Base-by-base conservation (phyloP, 2,113 vertebrate species). In the Hassar affinis region DNA sequence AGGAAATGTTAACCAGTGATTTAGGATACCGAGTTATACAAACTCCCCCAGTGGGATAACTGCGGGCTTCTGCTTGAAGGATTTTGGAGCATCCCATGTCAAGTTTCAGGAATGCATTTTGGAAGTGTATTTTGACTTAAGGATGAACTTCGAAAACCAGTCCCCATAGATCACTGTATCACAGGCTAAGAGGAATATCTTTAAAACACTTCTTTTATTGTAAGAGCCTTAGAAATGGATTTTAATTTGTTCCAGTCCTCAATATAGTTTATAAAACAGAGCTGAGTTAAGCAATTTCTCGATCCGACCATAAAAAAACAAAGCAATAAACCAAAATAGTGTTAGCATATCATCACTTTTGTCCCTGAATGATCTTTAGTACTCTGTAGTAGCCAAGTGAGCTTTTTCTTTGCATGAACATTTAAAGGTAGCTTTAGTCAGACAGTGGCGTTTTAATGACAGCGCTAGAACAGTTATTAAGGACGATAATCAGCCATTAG, bases 61-160 rank as follows among this genome's bases (percentile, higher is more conserved):
- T 72, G 78, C 68, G 62, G 22, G 17, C 56, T 80, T 79, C 35
- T 72, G 62, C 62, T 72, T 83, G 35, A 38, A 77, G 45, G 54
- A 72, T 76, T 52, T 62, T 33, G 71, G 78, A 64, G 57, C 69
- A 35, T 51, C 66, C 52, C 64, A 83, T 85, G 77, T 82, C 75
- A 68, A 78, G 68, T 49, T 76, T 79, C 30, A 9, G 49, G 35
- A 85, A 74, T 69, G 61, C 38, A 51, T 83, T 56, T 77, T 78
- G 61, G 75, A 62, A 77, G 30, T 81, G 77, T 42, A 52, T 61
- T 33, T 75, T 83, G 80, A 83, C 80, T 85, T 77, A 64, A 84
- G 77, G 62, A 66, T 69, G 80, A 72, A 85, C 79, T 85, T 74
- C 78, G 68, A 88, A 86, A 88, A 52, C 38, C n/a, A n/a, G 47